Evolutionary conservation across 2,797 vertebrate species (phyloP).

Genomic region (Discoglossus pictus): DNA sequence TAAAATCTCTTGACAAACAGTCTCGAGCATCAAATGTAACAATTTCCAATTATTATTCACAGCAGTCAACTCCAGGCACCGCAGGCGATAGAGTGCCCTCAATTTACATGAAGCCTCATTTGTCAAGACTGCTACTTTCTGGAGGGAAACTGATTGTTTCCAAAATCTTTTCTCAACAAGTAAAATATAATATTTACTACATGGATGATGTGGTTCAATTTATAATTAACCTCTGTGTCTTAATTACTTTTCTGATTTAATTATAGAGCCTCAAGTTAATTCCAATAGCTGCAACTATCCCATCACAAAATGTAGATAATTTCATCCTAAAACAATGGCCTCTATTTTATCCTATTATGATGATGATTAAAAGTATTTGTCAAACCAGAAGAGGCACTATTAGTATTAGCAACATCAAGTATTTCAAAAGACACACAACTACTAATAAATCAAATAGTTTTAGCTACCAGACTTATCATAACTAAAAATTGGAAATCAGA

Average conservation of each 20-base stretch:
- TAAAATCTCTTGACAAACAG: conserved; percentile 56
- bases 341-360: no score
- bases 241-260: conserved; percentile 59
- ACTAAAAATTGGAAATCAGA: no score
- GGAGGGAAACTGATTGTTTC: conserved; percentile 57
- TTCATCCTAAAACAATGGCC: no score
- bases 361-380: no score
- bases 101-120: conserved; percentile 65
- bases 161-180: conserved; percentile 65
- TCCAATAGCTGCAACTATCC: conserved; percentile 4
- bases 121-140: conserved; percentile 65
- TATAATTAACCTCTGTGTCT: conserved; percentile 59
- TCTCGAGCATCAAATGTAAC: conserved; percentile 48
- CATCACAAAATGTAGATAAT: conserved; percentile 4
- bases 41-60: conserved; percentile 63
- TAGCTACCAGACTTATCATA: no score
- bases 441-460: no score
- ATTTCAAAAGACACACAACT: no score
- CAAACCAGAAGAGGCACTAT: no score
- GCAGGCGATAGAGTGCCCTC: conserved; percentile 60
- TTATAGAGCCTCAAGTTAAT: conserved; percentile 6
- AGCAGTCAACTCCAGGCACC: conserved; percentile 57
- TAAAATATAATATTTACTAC: conserved; percentile 63
- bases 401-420: no score
- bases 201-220: conserved; percentile 52